phyloP scores from a whole-genome alignment of 2,113 vertebrate genomes.

The Sinocyclocheilus grahami region DNA sequence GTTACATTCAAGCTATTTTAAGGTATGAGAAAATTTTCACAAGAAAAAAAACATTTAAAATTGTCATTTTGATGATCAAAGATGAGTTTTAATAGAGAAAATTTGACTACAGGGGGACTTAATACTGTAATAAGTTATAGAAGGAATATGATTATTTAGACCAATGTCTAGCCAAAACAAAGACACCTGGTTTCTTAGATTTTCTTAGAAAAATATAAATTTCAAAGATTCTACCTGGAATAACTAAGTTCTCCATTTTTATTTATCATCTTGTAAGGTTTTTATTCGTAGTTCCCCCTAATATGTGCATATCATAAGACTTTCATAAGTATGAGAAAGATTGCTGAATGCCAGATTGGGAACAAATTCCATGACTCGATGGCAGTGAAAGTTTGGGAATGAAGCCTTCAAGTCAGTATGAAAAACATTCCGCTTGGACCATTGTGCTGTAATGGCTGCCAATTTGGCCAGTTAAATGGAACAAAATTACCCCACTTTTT shows the following conservation, averaged over 20 bases:
- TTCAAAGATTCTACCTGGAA: not conserved
- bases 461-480: constrained; percentile 67
- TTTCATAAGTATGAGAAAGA: constrained; percentile 14
- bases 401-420: constrained; percentile 63
- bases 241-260: not conserved
- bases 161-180: not conserved
- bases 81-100: too few relatives aligned
- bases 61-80: too few relatives aligned
- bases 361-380: constrained; percentile 60
- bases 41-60: too few relatives aligned
- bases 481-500: constrained; percentile 74
- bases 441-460: constrained; percentile 59
- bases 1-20: too few relatives aligned
- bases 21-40: too few relatives aligned
- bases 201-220: not conserved
- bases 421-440: constrained; percentile 70
- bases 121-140: not conserved
- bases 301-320: not conserved
- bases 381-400: constrained; percentile 62
- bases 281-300: not conserved
- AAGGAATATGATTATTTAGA: constrained; percentile 6
- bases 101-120: not conserved
- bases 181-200: not conserved
- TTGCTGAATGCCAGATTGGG: constrained; percentile 56
- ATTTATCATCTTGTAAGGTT: not conserved